These are phyloP conservation scores for Diacarnus erythraeanus DNA, from an alignment of 37 sponge, comb jelly and placozoan genomes.

Conservation along the genomic window DNA sequence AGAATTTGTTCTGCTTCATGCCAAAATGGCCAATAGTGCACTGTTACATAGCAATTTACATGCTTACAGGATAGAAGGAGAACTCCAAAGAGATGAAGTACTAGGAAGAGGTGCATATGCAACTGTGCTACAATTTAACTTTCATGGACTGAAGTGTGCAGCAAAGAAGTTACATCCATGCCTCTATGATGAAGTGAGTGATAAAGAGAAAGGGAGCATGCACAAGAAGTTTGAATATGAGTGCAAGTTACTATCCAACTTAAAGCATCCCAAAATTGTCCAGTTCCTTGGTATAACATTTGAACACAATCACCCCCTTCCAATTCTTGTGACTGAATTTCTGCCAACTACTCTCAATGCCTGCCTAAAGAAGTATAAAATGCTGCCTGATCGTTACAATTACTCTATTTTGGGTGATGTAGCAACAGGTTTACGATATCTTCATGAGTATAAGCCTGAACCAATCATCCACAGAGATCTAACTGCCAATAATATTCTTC, in stretches of 20 bases:
- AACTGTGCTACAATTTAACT: not conserved
- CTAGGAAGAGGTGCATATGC: conserved; percentile 2
- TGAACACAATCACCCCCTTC: not conserved
- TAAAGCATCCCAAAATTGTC: not conserved
- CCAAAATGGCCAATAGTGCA: no score
- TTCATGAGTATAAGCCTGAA: not conserved
- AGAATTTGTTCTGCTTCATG: no score
- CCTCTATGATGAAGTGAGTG: not conserved
- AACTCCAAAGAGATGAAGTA: not conserved
- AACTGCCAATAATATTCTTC: not conserved
- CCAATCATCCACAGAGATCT: not conserved
- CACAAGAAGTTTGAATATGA: not conserved
- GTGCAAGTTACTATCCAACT: not conserved
- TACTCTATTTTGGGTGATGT: not conserved
- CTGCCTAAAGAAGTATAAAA: not conserved
- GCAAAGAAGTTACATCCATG: not conserved
- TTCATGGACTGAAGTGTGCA: conserved; percentile 9
- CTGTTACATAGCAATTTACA: no score
- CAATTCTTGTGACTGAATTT: not conserved
- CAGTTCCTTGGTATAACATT: not conserved
- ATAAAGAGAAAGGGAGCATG: not conserved
- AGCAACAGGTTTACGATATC: not conserved
- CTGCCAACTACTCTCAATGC: not conserved
- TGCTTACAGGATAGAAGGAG: not conserved
- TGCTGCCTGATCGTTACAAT: not conserved